phyloP scores from a whole-genome alignment of 1,140 invertebrate species.

The Drusus annulatus region DNA sequence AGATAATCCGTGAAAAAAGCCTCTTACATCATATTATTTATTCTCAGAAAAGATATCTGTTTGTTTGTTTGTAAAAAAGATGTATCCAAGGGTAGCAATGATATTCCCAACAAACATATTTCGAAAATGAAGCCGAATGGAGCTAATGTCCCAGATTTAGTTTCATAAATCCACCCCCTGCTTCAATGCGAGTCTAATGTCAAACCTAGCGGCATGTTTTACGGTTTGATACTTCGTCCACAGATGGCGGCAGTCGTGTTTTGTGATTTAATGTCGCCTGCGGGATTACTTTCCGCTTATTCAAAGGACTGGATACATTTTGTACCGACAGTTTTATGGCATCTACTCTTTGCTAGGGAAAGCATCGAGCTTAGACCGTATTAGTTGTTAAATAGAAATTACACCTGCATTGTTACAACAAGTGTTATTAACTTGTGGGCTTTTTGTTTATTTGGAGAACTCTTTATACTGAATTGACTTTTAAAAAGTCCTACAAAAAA shows the following conservation, averaged over 20 bases:
- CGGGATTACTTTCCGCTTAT: constrained; percentile 24
- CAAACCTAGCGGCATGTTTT: constrained; percentile 31
- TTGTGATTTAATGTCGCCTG: constrained; percentile 31
- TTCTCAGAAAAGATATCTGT: too few species aligned
- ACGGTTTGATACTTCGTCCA: constrained; percentile 29
- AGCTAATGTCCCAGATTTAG: constrained; percentile 3
- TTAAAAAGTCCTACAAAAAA: too few species aligned
- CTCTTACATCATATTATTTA: too few species aligned
- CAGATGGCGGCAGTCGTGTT: constrained; percentile 37
- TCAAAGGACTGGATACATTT: constrained; percentile 26
- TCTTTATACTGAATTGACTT: too few species aligned
- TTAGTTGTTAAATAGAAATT: neutral
- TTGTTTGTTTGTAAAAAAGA: too few species aligned
- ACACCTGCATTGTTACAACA: neutral
- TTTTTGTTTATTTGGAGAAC: too few species aligned
- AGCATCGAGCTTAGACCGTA: neutral
- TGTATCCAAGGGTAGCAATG: too few species aligned
- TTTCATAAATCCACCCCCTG: constrained; percentile 5
- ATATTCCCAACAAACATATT: too few species aligned
- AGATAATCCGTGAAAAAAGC: too few species aligned
- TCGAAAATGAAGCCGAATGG: too few species aligned
- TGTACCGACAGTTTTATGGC: constrained; percentile 24
- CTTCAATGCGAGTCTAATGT: constrained; percentile 24
- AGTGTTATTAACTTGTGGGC: too few species aligned
- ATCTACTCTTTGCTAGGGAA: neutral